A percentile compares a stretch with the other conserved stretches of the same genome.
Conservation (phyloP, 2,797 vertebrate genomes). For the Zenarchopterus dispar region DNA sequence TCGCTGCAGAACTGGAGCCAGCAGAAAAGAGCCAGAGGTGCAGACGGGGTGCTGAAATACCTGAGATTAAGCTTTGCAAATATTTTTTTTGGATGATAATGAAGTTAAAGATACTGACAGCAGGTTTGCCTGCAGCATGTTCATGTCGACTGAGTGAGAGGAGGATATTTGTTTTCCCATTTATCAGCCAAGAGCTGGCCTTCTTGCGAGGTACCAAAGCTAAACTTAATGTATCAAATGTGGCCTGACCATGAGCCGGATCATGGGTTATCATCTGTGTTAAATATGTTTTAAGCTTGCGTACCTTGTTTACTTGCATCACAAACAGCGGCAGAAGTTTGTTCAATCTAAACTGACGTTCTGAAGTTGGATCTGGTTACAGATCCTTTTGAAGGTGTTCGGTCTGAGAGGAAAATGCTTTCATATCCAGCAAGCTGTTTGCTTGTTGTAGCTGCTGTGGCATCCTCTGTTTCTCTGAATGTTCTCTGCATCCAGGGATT, state of each 20-base stretch:
- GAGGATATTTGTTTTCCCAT: slow-evolving; percentile 19
- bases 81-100: slow-evolving; percentile 21
- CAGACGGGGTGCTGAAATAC: slow-evolving; percentile 15
- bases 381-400: slow-evolving; percentile 38
- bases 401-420: slow-evolving; percentile 20
- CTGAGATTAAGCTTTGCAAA: slow-evolving; percentile 20
- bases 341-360: slow-evolving; percentile 29
- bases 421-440: slow-evolving; percentile 40
- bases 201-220: no score
- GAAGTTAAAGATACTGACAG: slow-evolving; percentile 29
- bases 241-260: slow-evolving; percentile 1
- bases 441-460: slow-evolving; percentile 40
- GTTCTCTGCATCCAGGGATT: slow-evolving; percentile 8
- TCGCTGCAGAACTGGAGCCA: slow-evolving; percentile 24
- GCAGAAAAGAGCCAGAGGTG: slow-evolving; percentile 14
- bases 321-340: slow-evolving; percentile 11
- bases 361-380: slow-evolving; percentile 16
- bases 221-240: no score
- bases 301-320: background rate
- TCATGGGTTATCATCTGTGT: background rate
- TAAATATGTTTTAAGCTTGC: slow-evolving; percentile 1
- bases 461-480: slow-evolving; percentile 24
- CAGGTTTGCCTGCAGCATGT: slow-evolving; percentile 12
- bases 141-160: slow-evolving; percentile 13
- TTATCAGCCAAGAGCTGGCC: slow-evolving; percentile 20